These are phyloP conservation scores for Drosophila albomicans DNA, from an alignment of 1,140 invertebrate genomes.

Conservation along the genomic window DNA sequence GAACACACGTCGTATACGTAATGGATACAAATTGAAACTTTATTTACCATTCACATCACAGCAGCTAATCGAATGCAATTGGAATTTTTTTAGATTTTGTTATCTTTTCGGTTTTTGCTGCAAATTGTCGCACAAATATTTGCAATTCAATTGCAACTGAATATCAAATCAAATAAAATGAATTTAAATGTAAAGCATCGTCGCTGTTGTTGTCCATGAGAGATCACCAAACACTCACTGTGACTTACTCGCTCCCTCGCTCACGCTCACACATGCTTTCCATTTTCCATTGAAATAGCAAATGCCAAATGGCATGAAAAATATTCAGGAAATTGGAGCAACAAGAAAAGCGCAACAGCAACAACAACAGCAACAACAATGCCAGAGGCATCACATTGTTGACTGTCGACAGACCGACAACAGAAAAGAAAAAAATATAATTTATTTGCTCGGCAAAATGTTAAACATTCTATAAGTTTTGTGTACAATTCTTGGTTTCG, in stretches of 20 bases:
- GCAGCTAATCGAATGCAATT: constrained; percentile 67
- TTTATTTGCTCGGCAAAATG: constrained; percentile 33
- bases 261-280: constrained; percentile 10
- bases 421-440: constrained; percentile 35
- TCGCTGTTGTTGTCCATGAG: background rate
- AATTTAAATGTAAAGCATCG: constrained; percentile 32
- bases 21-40: constrained; percentile 69
- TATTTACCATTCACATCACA: constrained; percentile 60
- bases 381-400: constrained; percentile 9
- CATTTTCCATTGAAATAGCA: constrained; percentile 47
- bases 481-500: background rate
- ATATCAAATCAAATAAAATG: constrained; percentile 58
- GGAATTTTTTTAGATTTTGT: constrained; percentile 35
- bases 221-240: constrained; percentile 23
- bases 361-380: constrained; percentile 14
- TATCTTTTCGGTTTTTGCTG: constrained; percentile 50
- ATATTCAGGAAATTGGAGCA: constrained; percentile 61
- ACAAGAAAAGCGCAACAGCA: constrained; percentile 3
- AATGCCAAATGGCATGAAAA: constrained; percentile 63
- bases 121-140: constrained; percentile 71
- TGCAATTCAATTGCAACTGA: constrained; percentile 75
- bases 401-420: constrained; percentile 12
- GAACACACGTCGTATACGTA: constrained; percentile 50
- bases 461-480: constrained; percentile 39
- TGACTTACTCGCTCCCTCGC: background rate